A percentile compares a stretch with the other conserved stretches of the same genome.
These are phyloP conservation scores for Grus americana DNA, from an alignment of 2,113 vertebrate genomes.

Conservation along the genomic window DNA sequence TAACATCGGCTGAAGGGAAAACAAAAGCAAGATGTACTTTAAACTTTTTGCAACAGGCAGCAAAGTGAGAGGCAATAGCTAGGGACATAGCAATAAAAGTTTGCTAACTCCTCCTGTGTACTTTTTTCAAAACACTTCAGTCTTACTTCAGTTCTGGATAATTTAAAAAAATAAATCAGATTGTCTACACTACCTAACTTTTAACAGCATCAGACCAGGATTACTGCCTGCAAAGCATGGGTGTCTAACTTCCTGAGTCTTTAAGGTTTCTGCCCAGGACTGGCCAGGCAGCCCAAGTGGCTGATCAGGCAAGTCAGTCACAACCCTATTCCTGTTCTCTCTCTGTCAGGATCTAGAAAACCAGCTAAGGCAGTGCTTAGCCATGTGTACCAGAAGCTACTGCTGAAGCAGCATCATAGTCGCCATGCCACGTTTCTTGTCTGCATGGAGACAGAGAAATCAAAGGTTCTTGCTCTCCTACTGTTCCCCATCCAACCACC, in stretches of 20 bases:
- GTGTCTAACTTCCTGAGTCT: neutral
- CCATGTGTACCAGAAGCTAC: neutral
- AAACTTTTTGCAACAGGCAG: neutral
- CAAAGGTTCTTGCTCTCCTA: neutral
- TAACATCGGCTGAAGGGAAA: neutral
- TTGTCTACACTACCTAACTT: neutral
- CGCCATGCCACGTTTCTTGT: neutral
- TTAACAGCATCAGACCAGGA: neutral
- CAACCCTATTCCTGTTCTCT: neutral
- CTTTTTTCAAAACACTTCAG: neutral
- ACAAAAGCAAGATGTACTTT: neutral
- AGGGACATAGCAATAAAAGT: neutral
- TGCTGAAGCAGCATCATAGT: neutral
- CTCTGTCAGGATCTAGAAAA: neutral
- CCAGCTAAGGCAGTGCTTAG: neutral
- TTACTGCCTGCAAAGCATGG: neutral
- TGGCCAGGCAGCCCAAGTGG: neutral
- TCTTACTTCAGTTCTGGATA: neutral
- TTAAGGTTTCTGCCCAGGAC: neutral
- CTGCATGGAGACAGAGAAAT: neutral
- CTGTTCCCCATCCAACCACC: accelerated
- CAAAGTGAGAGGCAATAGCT: neutral
- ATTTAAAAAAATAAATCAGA: neutral
- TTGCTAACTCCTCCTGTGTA: neutral
- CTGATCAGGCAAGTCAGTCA: neutral